Evolutionary conservation across 2,888 invertebrate species (phyloP), one percentile per base, ranked within the genome.

Genomic region (Zygaena filipendulae): DNA sequence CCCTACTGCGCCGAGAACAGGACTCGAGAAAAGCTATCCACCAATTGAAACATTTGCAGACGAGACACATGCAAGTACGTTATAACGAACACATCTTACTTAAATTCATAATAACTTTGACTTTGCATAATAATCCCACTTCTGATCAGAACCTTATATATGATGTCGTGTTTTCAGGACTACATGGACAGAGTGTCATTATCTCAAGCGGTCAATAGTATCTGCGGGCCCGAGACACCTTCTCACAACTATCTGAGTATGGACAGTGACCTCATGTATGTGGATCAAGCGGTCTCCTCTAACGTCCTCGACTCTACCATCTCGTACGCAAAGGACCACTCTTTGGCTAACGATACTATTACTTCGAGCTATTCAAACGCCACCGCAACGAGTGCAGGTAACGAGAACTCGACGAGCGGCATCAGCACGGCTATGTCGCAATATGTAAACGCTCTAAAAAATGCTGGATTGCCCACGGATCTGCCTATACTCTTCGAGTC

Each of bases 401-500:
- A 43, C 26, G 62, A 63, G 21, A 44, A 47, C 11, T 45, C 48
- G 3, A 52, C 52, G 3, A 49, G 53, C 21, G 66, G 60, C 11
- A 66, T 75, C 14, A 60, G 61, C 30, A 67, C 57, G 8, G 72
- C 74, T 3, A 71, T 80, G 75, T 74, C 79, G 2, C 75, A 79
- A 52, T 81, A 70, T 36, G 81, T 72, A n/a, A 81, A 68, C 36
- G 81, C 69, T 3, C 54, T 70, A 23, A 81, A 81, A 49, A 77
- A 48, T 38, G 81, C 72, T 12, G 79, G 74, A 3, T 53, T 72
- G 13, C 77, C 72, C 2, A 80, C 77, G 8, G 75, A 75, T 40
- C 44, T 75, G 21, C 81, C 86, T 11, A 84, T 86, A 42, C 80
- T 86, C 39, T 84, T 84, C 38, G 85, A 85, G 52, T 85, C 84